Evolutionary conservation across 2,113 vertebrate genomes (phyloP), one percentile per base, ranked within the genome.

Genomic region (Pomatostomus ruficeps): DNA sequence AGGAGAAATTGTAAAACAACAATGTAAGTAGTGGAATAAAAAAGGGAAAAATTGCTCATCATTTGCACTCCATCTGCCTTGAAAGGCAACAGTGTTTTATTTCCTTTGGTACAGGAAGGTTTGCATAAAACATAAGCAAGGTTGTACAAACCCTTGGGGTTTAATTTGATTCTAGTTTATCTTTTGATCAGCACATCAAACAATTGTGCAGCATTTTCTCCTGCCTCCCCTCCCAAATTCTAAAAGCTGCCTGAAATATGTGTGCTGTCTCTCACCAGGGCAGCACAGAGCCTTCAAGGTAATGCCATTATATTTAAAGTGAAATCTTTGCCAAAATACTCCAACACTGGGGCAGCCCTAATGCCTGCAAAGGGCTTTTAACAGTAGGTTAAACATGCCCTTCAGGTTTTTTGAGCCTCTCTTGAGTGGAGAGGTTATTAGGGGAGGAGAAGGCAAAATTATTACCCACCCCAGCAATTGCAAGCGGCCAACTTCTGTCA

Each of bases 181-280:
- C 95, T 96, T 96, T 93, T 96, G 93, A 96, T 96, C 93, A 93
- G 89, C 76, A 95, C 75, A 96, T 96, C 94, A 97, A 97, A 97
- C 86, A 92, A 92, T 77, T 46, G 85, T 31, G 73, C 73, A 76
- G 82, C 22, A 22, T 89, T 77, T 92, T 90, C 94, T 88, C 78
- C 61, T 1, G 9, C 57, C 45, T 85, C 58, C 46, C 40, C 80
- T 90, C 73, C 54, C 88, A 28, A 1, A 74, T 66, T 92, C 89
- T 83, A 71, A 88, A 90, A 91, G 52, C 73, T 88, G 81, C 76
- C 40, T 88, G 85, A 94, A 89, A 76, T 70, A 77, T 7, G 11
- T 15, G 45, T 58, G 63, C 63, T 74, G 65, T 29, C 85, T 90
- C 84, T 62, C 80, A 45, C 18, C 76, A 80, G 86, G 66, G 71